Evolutionary conservation across 2,797 vertebrate genomes (phyloP).

Genomic region (Tadarida brasiliensis): DNA sequence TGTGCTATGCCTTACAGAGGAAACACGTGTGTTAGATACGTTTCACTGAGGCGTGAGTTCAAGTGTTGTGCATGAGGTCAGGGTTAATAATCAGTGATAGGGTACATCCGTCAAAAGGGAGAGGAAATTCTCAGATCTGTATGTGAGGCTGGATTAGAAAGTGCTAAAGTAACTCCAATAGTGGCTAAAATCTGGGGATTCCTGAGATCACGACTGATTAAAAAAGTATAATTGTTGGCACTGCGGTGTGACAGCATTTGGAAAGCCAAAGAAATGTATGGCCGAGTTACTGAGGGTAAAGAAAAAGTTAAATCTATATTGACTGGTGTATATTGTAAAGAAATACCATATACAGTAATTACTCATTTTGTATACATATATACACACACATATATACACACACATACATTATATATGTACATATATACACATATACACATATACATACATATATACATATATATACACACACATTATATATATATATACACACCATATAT

Average conservation of each 20-base stretch:
- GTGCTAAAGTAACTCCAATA: neutral
- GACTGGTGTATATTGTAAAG: neutral
- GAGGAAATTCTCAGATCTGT: neutral
- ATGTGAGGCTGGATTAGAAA: neutral
- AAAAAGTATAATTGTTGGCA: neutral
- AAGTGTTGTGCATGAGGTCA: fast-evolving
- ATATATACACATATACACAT: too few species aligned
- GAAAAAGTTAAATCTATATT: neutral
- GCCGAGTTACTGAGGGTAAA: neutral
- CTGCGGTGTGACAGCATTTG: neutral
- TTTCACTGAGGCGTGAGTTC: neutral
- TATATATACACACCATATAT: too few species aligned
- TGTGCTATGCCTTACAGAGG: neutral
- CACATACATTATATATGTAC: too few species aligned
- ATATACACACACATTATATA: too few species aligned
- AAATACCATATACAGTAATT: neutral
- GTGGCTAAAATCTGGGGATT: neutral
- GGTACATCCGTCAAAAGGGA: neutral
- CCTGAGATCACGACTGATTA: neutral
- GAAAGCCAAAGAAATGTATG: neutral
- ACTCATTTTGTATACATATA: neutral
- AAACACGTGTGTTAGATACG: neutral
- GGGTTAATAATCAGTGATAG: neutral
- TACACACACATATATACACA: too few species aligned
- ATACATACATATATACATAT: too few species aligned